phyloP scores from a whole-genome alignment of 2,113 vertebrate genomes.

The Lepus timidus region DNA sequence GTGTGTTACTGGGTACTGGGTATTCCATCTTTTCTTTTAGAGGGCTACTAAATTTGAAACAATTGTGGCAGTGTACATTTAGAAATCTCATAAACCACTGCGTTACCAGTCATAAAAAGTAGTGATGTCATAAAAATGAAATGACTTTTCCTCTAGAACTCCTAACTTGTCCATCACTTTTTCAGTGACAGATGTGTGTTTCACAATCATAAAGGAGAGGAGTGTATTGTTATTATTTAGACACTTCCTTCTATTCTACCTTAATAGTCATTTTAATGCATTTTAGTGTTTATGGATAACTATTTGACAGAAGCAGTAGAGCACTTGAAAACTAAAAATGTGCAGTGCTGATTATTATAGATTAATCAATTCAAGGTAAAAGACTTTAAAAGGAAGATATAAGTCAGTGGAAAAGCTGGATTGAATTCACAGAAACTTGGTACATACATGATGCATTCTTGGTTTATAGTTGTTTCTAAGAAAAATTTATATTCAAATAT shows the following conservation, averaged over 20 bases:
- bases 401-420: slow-evolving; percentile 32
- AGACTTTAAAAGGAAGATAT: slow-evolving; percentile 25
- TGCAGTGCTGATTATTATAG: not conserved
- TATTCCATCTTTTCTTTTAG: not conserved
- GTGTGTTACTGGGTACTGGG: not conserved
- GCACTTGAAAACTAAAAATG: slow-evolving; percentile 42
- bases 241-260: not conserved
- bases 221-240: not conserved
- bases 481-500: not conserved
- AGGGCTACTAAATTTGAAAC: not conserved
- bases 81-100: not conserved
- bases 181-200: not conserved
- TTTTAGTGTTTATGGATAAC: slow-evolving; percentile 51
- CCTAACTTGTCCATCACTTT: not conserved
- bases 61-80: not conserved
- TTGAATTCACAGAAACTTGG: not conserved
- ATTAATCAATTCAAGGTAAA: slow-evolving; percentile 31
- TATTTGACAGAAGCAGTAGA: slow-evolving; percentile 37
- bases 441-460: not conserved
- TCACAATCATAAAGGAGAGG: not conserved
- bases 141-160: not conserved
- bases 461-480: slow-evolving; percentile 50
- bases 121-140: slow-evolving; percentile 43
- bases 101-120: not conserved
- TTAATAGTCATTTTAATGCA: slow-evolving; percentile 28